Percentiles rank a stretch among this genome's conserved stretches.
phyloP scores from a whole-genome alignment of 2,888 invertebrate species.

The Allolobophora icterica region DNA sequence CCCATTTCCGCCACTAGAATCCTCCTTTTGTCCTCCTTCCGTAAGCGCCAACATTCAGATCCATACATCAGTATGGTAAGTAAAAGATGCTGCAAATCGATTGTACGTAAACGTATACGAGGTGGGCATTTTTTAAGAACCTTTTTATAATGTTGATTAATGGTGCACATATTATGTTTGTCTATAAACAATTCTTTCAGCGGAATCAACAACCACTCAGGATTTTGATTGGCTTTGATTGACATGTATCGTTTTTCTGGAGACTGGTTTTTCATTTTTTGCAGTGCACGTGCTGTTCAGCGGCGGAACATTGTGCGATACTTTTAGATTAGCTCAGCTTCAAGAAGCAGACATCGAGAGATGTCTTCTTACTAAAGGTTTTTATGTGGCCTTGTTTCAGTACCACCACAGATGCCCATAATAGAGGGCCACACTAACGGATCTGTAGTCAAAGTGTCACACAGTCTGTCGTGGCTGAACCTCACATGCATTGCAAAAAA shows the following conservation, averaged over 20 bases:
- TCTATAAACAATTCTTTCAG: neutral
- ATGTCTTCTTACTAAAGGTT: neutral
- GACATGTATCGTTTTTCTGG: conserved; percentile 60
- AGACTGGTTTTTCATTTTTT: conserved; percentile 92
- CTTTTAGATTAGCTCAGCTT: conserved; percentile 43
- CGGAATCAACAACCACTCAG: neutral
- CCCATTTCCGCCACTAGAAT: too few species aligned
- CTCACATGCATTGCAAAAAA: conserved; percentile 88
- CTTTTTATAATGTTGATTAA: neutral
- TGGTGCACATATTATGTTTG: neutral
- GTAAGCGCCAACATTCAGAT: too few species aligned
- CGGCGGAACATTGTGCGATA: conserved; percentile 84
- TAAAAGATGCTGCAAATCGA: neutral
- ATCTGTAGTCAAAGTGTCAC: conserved; percentile 78
- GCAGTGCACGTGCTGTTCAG: conserved; percentile 88
- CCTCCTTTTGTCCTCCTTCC: too few species aligned
- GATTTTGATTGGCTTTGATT: too few species aligned
- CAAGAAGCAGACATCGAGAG: neutral
- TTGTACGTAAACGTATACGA: neutral
- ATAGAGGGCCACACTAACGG: conserved; percentile 91
- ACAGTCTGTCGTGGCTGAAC: conserved; percentile 85
- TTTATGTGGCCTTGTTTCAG: conserved; percentile 68
- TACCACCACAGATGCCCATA: conserved; percentile 89
- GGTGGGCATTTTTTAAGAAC: neutral
- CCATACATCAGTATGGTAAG: too few species aligned